Percentiles rank a stretch among this genome's conserved stretches.
Evolutionary conservation across 2,888 invertebrate genomes (phyloP).

Genomic region (Thymelicus lineola): DNA sequence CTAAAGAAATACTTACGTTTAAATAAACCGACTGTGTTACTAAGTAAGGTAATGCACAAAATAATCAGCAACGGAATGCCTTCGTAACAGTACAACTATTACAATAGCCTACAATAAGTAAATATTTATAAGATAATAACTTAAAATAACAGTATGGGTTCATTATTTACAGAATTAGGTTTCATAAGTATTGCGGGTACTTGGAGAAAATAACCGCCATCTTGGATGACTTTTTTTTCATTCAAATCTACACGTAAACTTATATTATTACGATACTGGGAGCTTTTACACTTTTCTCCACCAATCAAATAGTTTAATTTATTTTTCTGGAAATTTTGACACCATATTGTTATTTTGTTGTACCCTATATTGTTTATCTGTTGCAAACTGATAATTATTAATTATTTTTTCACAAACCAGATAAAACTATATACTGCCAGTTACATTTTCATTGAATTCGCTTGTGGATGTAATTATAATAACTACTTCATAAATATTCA

Average conservation of each 20-base stretch:
- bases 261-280: background rate
- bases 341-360: conserved; percentile 43
- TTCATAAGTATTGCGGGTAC: conserved; percentile 2
- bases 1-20: conserved; percentile 59
- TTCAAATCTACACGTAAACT: conserved; percentile 10
- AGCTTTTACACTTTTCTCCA: background rate
- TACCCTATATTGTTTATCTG: conserved; percentile 38
- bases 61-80: conserved; percentile 81
- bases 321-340: background rate
- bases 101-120: conserved; percentile 81
- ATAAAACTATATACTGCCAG: conserved; percentile 45
- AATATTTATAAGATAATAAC: conserved; percentile 50
- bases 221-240: conserved; percentile 5
- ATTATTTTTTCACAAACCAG: conserved; percentile 43
- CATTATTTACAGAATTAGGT: background rate
- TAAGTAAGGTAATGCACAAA: conserved; percentile 75
- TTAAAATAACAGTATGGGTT: conserved; percentile 56
- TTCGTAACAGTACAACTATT: conserved; percentile 83
- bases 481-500: conserved; percentile 19
- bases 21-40: conserved; percentile 76
- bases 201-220: conserved; percentile 11
- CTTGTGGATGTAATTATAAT: conserved; percentile 22
- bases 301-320: background rate
- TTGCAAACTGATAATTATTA: conserved; percentile 32
- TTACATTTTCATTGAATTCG: conserved; percentile 27